Evolutionary conservation across 2,888 invertebrate genomes (phyloP).

Genomic region (Andrena chrysosceles): DNA sequence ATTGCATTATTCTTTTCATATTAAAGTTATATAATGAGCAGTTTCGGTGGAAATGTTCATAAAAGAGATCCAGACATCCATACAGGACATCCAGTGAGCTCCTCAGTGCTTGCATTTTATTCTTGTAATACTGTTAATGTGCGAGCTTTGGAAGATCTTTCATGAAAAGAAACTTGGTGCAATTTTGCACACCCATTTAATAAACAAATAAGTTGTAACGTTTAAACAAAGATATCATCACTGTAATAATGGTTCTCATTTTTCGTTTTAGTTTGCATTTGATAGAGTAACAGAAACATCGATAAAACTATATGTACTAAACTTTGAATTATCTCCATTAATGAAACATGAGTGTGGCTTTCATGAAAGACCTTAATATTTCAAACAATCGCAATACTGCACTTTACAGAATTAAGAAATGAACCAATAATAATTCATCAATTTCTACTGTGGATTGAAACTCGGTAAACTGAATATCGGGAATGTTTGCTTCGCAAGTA

Average conservation of each 20-base stretch:
- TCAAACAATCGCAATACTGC: slow-evolving; percentile 16
- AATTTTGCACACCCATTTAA: background rate
- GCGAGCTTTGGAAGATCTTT: slow-evolving; percentile 15
- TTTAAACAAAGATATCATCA: background rate
- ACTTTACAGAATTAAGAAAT: slow-evolving; percentile 8
- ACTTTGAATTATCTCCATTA: background rate
- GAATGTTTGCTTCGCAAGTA: background rate
- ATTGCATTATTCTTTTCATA: slow-evolving; percentile 44
- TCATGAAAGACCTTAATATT: slow-evolving; percentile 7
- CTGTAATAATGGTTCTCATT: background rate
- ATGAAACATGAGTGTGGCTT: background rate
- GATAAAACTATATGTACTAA: background rate
- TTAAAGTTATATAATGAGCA: slow-evolving; percentile 40
- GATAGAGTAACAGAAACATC: background rate
- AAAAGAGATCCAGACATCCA: slow-evolving; percentile 2
- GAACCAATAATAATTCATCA: slow-evolving; percentile 4
- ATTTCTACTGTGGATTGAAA: background rate
- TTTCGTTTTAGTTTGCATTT: background rate
- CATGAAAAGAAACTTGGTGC: background rate
- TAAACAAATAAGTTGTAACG: background rate
- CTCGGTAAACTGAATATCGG: background rate
- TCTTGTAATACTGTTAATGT: slow-evolving; percentile 19
- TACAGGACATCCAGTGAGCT: background rate
- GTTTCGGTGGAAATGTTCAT: slow-evolving; percentile 29
- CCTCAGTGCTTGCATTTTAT: background rate